Base-by-base conservation (phyloP, 2,888 invertebrate genomes). In the Polymixis lichenea region DNA sequence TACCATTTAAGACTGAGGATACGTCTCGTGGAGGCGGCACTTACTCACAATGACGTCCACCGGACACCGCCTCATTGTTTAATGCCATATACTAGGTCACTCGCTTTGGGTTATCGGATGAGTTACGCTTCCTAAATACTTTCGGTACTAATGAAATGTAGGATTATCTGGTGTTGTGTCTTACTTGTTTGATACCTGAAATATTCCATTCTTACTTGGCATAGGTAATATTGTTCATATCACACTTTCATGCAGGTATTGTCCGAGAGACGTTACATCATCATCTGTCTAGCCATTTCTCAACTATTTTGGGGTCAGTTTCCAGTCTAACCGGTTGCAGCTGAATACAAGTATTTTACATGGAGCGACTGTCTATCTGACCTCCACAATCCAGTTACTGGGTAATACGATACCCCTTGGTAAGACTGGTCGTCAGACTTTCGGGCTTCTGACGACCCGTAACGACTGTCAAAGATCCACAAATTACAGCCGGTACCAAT, bases 51-150 rank as follows among this genome's bases (percentile, higher is more conserved):
- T 78, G 83, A 87, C 72, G 84, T 83, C 75, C 75, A 70, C 88
- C 90, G 90, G 91, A 91, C 83, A 90, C 86, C 76, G 77, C 83
- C 82, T 91, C 86, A 91, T 91, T 92, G 89, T 87, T 85, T 89
- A 90, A 90, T 90, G 81, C 71, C 79, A 55, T 79, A 84, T 89
- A 88, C 82, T 92, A 86, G 92, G 92, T 92, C 92, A 92, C 84
- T 75, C 77, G 84, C 77, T 85, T 88, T 79, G 77, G 82, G 72
- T 62, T 62, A 78, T 77, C 65, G 46, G 46, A 77, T 51, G 62
- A 67, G 66, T 38, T 82, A 82, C 75, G 66, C 78, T 81, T 80
- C 83, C 78, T 80, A 83, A 80, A 77, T 67, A 51, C 25, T 70
- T 5, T 46, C 38, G 43, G 25, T 51, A 67, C 38, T 51, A 74